Evolutionary conservation across 1,140 invertebrate species (phyloP).

Genomic region (Drosophila kurseongensis): DNA sequence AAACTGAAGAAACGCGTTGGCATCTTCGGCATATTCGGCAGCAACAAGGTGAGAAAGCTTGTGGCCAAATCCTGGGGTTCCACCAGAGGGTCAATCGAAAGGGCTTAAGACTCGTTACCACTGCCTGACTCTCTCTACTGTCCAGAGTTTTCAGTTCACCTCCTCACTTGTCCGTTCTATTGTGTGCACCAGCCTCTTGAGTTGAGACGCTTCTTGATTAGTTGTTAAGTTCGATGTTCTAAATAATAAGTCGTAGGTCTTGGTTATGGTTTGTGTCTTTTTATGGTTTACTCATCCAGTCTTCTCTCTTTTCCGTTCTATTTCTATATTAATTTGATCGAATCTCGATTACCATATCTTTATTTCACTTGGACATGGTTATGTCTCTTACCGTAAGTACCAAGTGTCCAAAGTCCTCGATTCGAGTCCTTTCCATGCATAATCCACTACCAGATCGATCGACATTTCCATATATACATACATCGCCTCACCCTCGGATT

Average conservation of each 20-base stretch:
- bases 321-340: constrained; percentile 60
- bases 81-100: too few species aligned
- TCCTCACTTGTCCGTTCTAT: constrained; percentile 31
- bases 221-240: constrained; percentile 61
- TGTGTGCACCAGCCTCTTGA: constrained; percentile 54
- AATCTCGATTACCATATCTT: constrained; percentile 51
- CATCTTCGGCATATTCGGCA: constrained; percentile 95
- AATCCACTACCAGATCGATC: constrained; percentile 5
- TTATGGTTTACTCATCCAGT: constrained; percentile 73
- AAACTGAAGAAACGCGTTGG: constrained; percentile 95
- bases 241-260: constrained; percentile 57
- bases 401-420: constrained; percentile 64
- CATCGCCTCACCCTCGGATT: constrained; percentile 6
- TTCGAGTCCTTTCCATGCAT: constrained; percentile 27
- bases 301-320: constrained; percentile 51
- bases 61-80: constrained; percentile 33
- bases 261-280: constrained; percentile 48
- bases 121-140: constrained; percentile 18
- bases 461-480: constrained; percentile 20
- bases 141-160: constrained; percentile 33
- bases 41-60: constrained; percentile 93
- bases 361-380: constrained; percentile 68
- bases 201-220: constrained; percentile 57
- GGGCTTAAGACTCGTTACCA: constrained; percentile 14
- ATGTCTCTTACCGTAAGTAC: constrained; percentile 71